These are phyloP conservation scores for Scaptomyza montana DNA, from an alignment of 1,140 invertebrate species.

Conservation along the genomic window DNA sequence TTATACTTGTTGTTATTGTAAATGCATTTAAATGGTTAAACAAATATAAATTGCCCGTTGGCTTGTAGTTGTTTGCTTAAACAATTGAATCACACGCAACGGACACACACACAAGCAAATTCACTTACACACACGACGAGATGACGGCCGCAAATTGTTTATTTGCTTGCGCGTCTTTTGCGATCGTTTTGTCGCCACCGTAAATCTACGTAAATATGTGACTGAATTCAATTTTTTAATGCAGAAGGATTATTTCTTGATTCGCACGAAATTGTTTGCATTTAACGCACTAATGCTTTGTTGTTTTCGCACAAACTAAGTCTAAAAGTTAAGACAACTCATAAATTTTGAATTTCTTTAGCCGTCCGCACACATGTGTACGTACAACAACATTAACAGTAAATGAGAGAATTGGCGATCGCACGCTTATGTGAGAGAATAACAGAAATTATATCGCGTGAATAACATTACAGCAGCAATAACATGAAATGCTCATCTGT, in stretches of 20 bases:
- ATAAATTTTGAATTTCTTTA: constrained; percentile 42
- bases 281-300: constrained; percentile 25
- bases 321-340: constrained; percentile 32
- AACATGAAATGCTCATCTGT: constrained; percentile 10
- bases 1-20: constrained; percentile 14
- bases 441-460: not conserved
- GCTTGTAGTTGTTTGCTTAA: constrained; percentile 49
- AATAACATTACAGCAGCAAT: constrained; percentile 7
- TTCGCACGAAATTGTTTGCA: constrained; percentile 24
- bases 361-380: constrained; percentile 49
- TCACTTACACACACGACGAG: constrained; percentile 27
- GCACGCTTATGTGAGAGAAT: constrained; percentile 10
- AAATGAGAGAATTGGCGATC: constrained; percentile 47
- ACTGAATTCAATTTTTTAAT: constrained; percentile 12
- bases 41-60: constrained; percentile 32
- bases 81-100: constrained; percentile 58
- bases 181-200: constrained; percentile 36
- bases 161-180: constrained; percentile 43
- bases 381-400: constrained; percentile 54
- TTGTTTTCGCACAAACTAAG: constrained; percentile 29
- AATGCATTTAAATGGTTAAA: constrained; percentile 42
- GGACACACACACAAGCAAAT: constrained; percentile 10
- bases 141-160: constrained; percentile 49
- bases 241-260: not conserved
- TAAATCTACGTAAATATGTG: constrained; percentile 13